Base-by-base conservation (phyloP, 2,888 invertebrate genomes). In the Drosophila bunnanda region DNA sequence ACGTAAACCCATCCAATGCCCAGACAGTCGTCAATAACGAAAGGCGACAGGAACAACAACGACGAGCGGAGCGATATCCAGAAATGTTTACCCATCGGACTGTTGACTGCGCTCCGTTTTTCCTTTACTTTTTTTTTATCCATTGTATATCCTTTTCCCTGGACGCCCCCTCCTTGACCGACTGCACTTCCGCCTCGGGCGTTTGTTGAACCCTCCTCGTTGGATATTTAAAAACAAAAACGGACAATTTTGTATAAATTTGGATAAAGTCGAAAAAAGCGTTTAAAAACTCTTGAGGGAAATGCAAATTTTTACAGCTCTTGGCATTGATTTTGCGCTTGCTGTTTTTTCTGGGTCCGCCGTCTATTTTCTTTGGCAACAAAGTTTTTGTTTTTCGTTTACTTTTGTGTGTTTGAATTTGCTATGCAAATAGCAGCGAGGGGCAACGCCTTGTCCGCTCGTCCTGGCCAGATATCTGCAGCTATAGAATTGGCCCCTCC, bases 251-350 rank as follows among this genome's bases (percentile, higher is more conserved):
- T 78, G 65, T 68, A 59, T 54, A 76, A 79, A 67, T 77, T 79
- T 81, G 64, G 43, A 36, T 69, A 70, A 67, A 72, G 50, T 62
- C 41, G 28, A 25, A 54, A 58, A 54, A 57, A 50, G 50, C 36
- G 34, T 25, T 50, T 54, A 77, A 68, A 73, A 71, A 67, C 54
- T 44, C 76, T 76, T 67, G 71, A 65, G 81, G 81, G 83, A 87
- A 73, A 84, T 88, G 85, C 82, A 84, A 84, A 84, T 88, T 88
- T 84, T 68, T 75, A 71, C 78, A 78, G 85, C 88, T 84, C 76
- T 84, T 78, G 83, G 83, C 83, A 83, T 87, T 87, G 83, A 84
- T 87, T 84, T 84, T 81, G 76, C 75, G 70, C 76, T 82, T 79
- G 78, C 76, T 79, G 62, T 71, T 52, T 43, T 78, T 59, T 48